A percentile compares a stretch with the other conserved stretches of the same genome.
Evolutionary conservation across 2,797 vertebrate species (phyloP).

Genomic region (Saxicola maurus): DNA sequence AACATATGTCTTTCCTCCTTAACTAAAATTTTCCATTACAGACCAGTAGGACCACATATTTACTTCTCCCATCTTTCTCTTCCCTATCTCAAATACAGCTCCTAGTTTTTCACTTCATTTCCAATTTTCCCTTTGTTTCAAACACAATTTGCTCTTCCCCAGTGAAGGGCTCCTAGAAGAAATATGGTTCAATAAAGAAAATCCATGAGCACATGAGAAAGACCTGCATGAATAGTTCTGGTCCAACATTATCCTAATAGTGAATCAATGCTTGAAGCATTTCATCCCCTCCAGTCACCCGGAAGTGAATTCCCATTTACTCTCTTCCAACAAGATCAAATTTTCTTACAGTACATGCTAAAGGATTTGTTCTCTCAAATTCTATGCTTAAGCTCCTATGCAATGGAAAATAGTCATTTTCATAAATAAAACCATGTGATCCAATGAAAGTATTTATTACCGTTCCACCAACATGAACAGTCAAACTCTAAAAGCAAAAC

Average conservation of each 20-base stretch:
- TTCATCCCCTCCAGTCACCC: not conserved
- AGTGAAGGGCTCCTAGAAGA: not conserved
- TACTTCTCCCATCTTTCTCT: not conserved
- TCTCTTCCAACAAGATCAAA: not conserved
- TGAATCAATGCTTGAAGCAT: not conserved
- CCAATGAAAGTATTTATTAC: slow-evolving; percentile 64
- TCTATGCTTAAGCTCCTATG: not conserved
- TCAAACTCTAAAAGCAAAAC: slow-evolving; percentile 1
- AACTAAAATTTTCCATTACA: not conserved
- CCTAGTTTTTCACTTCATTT: not conserved
- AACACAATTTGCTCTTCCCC: not conserved
- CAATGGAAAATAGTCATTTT: not conserved
- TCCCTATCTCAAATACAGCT: not conserved
- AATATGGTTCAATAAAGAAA: not conserved
- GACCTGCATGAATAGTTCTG: not conserved
- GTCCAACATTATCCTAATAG: not conserved
- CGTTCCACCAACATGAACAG: not conserved
- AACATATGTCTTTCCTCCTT: not conserved
- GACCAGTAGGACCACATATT: not conserved
- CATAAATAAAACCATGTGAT: not conserved
- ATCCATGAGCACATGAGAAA: not conserved
- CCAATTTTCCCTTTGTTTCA: not conserved
- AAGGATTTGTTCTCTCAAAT: not conserved
- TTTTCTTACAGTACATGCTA: not conserved
- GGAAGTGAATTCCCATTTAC: not conserved